These are phyloP conservation scores for Stichopus chloronotus DNA, from an alignment of 35 echinoderm and acorn worm genomes.

Conservation along the genomic window DNA sequence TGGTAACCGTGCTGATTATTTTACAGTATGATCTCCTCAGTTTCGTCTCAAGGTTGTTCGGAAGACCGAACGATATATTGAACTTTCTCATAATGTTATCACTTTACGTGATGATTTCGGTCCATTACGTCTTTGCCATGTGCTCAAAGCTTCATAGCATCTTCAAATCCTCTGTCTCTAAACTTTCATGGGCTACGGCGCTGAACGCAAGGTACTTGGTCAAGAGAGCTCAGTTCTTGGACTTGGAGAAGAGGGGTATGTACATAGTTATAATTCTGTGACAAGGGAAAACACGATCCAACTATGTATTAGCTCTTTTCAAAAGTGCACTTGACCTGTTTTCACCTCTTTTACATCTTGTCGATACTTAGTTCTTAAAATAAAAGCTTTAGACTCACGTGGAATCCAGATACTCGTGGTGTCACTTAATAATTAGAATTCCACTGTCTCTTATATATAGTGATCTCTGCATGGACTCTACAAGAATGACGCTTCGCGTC, in stretches of 20 bases:
- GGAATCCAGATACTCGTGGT: too few species aligned
- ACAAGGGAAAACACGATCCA: too few species aligned
- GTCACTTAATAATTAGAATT: too few species aligned
- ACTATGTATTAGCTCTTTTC: too few species aligned
- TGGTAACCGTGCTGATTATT: neutral
- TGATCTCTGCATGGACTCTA: too few species aligned
- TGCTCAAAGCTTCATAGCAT: slow-evolving; percentile 8
- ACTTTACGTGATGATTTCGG: neutral
- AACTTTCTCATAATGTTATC: neutral
- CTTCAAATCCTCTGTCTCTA: neutral
- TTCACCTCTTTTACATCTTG: too few species aligned
- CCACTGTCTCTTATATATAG: too few species aligned
- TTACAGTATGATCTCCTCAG: neutral
- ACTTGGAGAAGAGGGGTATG: neutral
- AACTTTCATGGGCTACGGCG: neutral
- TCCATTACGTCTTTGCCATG: neutral
- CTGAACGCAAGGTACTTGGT: neutral
- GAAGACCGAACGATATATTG: neutral
- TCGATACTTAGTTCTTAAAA: too few species aligned
- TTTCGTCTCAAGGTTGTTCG: neutral
- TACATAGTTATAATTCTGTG: neutral
- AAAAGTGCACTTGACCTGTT: too few species aligned
- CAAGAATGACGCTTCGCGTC: too few species aligned
- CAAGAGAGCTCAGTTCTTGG: slow-evolving; percentile 23
- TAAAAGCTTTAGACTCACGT: too few species aligned